A percentile compares a stretch with the other conserved stretches of the same genome.
These are phyloP conservation scores for Amazonetta brasiliensis DNA, from an alignment of 2,797 vertebrate genomes.

Conservation along the genomic window DNA sequence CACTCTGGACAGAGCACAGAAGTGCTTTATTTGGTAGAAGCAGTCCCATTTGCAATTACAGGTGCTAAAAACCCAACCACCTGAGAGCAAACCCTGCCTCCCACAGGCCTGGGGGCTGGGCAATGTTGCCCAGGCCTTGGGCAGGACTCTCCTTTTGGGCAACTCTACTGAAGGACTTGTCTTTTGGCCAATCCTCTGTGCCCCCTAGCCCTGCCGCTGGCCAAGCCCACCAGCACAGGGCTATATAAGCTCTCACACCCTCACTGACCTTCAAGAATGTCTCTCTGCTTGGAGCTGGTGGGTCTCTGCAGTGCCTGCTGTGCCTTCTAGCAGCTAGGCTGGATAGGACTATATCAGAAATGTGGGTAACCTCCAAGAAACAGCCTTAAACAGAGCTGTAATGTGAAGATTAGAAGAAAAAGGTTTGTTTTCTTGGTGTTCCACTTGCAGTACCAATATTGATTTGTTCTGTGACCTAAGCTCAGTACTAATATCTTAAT, in stretches of 20 bases:
- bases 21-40: neutral
- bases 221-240: neutral
- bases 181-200: neutral
- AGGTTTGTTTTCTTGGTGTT: neutral
- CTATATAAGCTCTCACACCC: neutral
- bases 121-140: fast-evolving
- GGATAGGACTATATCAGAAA: neutral
- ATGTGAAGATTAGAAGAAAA: neutral
- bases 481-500: constrained; percentile 19
- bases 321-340: neutral
- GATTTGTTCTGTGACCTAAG: neutral
- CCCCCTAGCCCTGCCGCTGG: neutral
- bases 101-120: neutral
- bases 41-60: fast-evolving
- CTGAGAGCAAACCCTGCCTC: neutral
- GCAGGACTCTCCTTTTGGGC: neutral
- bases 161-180: neutral
- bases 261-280: fast-evolving
- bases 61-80: neutral
- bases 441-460: neutral
- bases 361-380: neutral
- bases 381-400: neutral
- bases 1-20: neutral
- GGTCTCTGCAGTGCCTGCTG: fast-evolving
- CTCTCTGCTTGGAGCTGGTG: fast-evolving